A percentile compares a stretch with the other conserved stretches of the same genome.
These are phyloP conservation scores for Mustelus asterias DNA, from an alignment of 2,113 vertebrate genomes.

Conservation along the genomic window DNA sequence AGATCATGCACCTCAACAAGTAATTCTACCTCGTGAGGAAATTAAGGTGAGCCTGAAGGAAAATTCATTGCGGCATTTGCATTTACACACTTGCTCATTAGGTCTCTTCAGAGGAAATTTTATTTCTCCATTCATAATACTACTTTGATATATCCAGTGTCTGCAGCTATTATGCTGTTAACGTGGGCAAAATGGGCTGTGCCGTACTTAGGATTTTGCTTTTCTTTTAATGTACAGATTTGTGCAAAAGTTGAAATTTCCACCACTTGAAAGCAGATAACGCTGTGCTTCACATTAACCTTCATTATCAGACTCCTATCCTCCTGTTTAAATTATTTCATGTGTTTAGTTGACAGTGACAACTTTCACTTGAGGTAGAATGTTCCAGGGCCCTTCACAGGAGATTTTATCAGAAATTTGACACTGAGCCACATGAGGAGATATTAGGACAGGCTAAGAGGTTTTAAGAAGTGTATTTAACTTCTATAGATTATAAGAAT, in stretches of 20 bases:
- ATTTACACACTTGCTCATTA: neutral
- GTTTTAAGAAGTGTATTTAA: neutral
- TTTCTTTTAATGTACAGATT: neutral
- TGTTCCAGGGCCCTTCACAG: neutral
- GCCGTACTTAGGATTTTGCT: neutral
- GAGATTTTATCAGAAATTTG: neutral
- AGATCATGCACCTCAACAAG: conserved; percentile 42
- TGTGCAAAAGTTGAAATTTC: neutral
- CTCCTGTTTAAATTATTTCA: neutral
- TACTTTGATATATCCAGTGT: neutral
- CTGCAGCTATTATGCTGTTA: neutral
- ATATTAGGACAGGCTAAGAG: neutral
- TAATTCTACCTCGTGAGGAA: conserved; percentile 45
- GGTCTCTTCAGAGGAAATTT: neutral
- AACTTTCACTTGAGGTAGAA: neutral
- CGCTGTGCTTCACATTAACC: neutral
- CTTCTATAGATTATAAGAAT: neutral
- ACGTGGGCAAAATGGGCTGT: neutral
- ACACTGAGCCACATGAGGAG: too few relatives aligned
- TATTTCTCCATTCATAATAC: neutral
- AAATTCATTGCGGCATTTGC: neutral
- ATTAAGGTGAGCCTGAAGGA: conserved; percentile 50
- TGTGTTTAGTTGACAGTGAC: neutral
- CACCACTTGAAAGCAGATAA: neutral
- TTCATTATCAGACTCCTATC: neutral